A percentile compares a stretch with the other conserved stretches of the same genome.
phyloP scores from a whole-genome alignment of 2,888 invertebrate species.

The Dasysyrphus albostriatus region DNA sequence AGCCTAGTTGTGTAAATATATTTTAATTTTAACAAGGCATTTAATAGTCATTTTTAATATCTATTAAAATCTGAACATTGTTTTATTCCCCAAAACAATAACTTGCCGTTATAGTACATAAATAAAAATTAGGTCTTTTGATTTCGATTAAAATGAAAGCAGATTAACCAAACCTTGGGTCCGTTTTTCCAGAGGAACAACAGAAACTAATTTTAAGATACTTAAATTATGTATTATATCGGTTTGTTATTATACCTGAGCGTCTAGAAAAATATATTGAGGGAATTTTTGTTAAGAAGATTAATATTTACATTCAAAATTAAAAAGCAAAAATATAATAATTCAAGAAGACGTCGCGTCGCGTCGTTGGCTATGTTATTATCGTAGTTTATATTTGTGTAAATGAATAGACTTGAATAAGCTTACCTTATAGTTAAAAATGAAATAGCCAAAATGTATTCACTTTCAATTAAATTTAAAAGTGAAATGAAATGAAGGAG shows the following conservation, averaged over 20 bases:
- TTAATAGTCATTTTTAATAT: too few relatives aligned
- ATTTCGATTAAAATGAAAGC: not conserved
- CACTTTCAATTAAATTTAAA: too few relatives aligned
- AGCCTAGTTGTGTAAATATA: too few relatives aligned
- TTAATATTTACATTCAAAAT: not conserved
- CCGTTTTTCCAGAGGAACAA: not conserved
- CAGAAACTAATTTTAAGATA: not conserved
- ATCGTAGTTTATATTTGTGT: too few relatives aligned
- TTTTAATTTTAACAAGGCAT: too few relatives aligned
- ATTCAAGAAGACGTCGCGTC: too few relatives aligned
- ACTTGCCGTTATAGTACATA: not conserved
- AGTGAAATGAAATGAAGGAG: too few relatives aligned
- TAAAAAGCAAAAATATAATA: not conserved
- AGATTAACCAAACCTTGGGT: not conserved
- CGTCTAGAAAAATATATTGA: not conserved
- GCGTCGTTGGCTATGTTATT: too few relatives aligned
- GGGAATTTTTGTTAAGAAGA: not conserved
- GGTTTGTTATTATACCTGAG: not conserved
- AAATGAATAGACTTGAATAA: too few relatives aligned
- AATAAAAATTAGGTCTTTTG: not conserved
- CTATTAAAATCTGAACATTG: not conserved
- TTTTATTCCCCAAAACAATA: not conserved
- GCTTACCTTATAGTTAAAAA: too few relatives aligned
- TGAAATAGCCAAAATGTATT: too few relatives aligned
- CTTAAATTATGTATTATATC: not conserved